Percentiles rank a stretch among this genome's conserved stretches.
These are phyloP conservation scores for Trissolcus basalis DNA, from an alignment of 1,140 invertebrate species.

Conservation along the genomic window DNA sequence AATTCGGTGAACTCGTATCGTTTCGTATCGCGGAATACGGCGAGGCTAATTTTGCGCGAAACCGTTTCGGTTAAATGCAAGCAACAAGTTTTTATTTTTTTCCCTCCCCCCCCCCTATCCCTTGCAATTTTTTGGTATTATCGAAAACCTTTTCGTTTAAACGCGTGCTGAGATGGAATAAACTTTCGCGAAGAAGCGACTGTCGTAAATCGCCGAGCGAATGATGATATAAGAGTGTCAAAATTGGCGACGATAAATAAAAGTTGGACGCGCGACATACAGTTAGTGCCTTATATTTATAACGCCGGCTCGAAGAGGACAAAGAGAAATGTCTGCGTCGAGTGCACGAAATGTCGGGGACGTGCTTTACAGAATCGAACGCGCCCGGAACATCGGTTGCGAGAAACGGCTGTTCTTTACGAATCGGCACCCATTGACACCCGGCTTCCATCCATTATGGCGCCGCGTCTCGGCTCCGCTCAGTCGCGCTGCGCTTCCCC, in stretches of 20 bases:
- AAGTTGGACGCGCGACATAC: constrained; percentile 36
- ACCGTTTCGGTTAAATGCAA: too few species aligned
- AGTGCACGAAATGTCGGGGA: constrained; percentile 36
- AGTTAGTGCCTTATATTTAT: constrained; percentile 45
- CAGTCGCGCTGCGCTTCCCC: constrained; percentile 56
- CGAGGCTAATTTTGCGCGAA: too few species aligned
- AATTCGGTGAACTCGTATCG: too few species aligned
- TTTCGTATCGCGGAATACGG: too few species aligned
- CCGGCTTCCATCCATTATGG: constrained; percentile 50
- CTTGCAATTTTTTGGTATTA: too few species aligned
- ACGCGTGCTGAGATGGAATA: background rate
- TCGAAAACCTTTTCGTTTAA: too few species aligned
- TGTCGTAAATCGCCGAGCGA: constrained; percentile 19
- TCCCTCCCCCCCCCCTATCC: too few species aligned
- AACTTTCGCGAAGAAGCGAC: background rate
- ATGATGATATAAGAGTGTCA: constrained; percentile 44
- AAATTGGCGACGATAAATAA: constrained; percentile 44
- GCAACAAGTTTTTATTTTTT: too few species aligned
- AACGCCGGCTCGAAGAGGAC: constrained; percentile 17
- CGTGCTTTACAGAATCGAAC: constrained; percentile 40
- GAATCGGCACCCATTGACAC: constrained; percentile 54
- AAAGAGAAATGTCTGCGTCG: constrained; percentile 45
- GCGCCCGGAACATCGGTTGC: constrained; percentile 31
- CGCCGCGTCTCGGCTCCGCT: constrained; percentile 43
- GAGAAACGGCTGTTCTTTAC: constrained; percentile 52